Conservation (phyloP, 2,113 vertebrate genomes). For the Pyxicephalus adspersus region DNA sequence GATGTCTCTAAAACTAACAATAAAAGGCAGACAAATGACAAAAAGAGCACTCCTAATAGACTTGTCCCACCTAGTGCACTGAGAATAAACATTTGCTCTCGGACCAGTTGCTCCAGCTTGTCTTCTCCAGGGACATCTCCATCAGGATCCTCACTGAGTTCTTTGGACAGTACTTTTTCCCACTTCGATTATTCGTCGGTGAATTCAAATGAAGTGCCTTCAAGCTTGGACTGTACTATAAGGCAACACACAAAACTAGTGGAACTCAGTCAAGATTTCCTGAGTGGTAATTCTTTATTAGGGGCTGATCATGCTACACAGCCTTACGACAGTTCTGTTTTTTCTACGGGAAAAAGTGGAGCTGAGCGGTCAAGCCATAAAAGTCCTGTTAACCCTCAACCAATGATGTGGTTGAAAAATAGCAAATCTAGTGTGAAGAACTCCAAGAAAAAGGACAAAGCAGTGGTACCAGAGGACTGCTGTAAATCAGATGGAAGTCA, state of each 20-base stretch:
- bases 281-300: conserved; percentile 58
- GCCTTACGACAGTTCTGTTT: conserved; percentile 36
- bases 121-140: conserved; percentile 87
- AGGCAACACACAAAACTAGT: conserved; percentile 61
- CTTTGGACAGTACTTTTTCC: conserved; percentile 88
- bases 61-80: conserved; percentile 74
- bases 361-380: conserved; percentile 66
- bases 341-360: conserved; percentile 65
- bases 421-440: conserved; percentile 68
- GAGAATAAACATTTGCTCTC: conserved; percentile 73
- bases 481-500: conserved; percentile 36
- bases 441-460: conserved; percentile 72
- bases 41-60: conserved; percentile 67
- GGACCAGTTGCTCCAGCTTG: conserved; percentile 84
- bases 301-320: conserved; percentile 56
- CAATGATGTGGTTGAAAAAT: conserved; percentile 81
- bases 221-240: conserved; percentile 66
- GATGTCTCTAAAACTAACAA: conserved; percentile 68
- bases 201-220: conserved; percentile 72
- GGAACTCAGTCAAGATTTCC: conserved; percentile 59
- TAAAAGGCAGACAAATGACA: conserved; percentile 61
- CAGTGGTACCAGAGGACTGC: conserved; percentile 62
- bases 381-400: conserved; percentile 74
- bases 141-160: conserved; percentile 85
- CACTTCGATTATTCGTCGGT: conserved; percentile 83